Conservation (phyloP, 2,888 invertebrate genomes). For the Drosophila lacicola region DNA sequence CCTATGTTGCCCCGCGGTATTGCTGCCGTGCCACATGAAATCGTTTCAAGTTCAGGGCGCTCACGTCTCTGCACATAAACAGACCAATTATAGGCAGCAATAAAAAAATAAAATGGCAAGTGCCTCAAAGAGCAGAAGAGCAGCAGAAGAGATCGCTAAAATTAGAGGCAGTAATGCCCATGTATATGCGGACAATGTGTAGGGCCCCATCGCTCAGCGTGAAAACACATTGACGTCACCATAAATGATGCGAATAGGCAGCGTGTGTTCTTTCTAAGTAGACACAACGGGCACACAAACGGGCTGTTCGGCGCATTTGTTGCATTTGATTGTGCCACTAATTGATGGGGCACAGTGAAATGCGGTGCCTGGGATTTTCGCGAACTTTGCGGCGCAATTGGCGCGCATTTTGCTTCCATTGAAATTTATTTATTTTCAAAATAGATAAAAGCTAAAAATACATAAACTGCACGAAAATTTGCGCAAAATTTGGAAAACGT, state of each 20-base stretch:
- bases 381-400: conserved; percentile 59
- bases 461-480: conserved; percentile 36
- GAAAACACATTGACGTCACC: conserved; percentile 68
- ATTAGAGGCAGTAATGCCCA: conserved; percentile 40
- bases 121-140: conserved; percentile 41
- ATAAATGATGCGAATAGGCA: conserved; percentile 47
- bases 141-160: conserved; percentile 45
- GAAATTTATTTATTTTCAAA: conserved; percentile 59
- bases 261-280: conserved; percentile 30
- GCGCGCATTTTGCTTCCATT: conserved; percentile 47
- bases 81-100: conserved; percentile 73
- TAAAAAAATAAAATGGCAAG: conserved; percentile 52
- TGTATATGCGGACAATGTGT: conserved; percentile 10
- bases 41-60: conserved; percentile 71
- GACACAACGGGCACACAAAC: conserved; percentile 10
- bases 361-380: conserved; percentile 30
- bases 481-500: conserved; percentile 51
- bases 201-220: conserved; percentile 34
- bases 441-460: conserved; percentile 61
- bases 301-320: not conserved
- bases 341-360: conserved; percentile 40
- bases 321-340: conserved; percentile 31
- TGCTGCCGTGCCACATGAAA: conserved; percentile 24
- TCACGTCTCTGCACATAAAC: conserved; percentile 48
- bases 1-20: conserved; percentile 1